These are phyloP conservation scores for Tychaedon coryphoeus DNA, from an alignment of 2,113 vertebrate species.

Conservation along the genomic window DNA sequence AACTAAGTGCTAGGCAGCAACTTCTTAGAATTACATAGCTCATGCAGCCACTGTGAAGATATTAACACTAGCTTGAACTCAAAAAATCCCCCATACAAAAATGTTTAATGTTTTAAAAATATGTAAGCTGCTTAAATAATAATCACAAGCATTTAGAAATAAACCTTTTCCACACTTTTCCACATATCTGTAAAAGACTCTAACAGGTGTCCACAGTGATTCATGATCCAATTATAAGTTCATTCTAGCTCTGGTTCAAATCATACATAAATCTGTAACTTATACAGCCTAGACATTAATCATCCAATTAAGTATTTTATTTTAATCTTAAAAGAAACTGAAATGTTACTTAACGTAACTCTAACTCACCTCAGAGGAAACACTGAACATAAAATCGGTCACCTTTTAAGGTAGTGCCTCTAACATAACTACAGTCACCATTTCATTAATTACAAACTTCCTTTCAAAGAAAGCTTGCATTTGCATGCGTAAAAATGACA, in stretches of 20 bases:
- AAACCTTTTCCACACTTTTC: background rate
- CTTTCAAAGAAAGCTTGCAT: background rate
- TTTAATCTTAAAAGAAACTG: background rate
- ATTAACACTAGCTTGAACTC: background rate
- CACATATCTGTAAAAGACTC: background rate
- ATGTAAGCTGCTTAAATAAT: background rate
- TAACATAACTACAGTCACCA: background rate
- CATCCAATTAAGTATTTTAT: background rate
- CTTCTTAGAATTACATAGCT: background rate
- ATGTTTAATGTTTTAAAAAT: background rate
- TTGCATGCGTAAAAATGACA: background rate
- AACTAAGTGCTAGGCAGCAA: background rate
- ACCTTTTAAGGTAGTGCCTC: background rate
- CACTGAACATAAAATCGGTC: background rate
- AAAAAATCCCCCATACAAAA: background rate
- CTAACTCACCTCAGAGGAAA: background rate
- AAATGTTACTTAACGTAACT: background rate
- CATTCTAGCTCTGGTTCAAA: background rate
- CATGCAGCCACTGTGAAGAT: background rate
- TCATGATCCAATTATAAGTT: background rate
- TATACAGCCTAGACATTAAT: background rate
- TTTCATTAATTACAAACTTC: background rate
- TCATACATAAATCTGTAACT: background rate
- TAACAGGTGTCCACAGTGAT: background rate
- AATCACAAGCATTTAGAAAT: background rate